Conservation (phyloP, 2,888 invertebrate genomes). For the Orchesellides sinensis region DNA sequence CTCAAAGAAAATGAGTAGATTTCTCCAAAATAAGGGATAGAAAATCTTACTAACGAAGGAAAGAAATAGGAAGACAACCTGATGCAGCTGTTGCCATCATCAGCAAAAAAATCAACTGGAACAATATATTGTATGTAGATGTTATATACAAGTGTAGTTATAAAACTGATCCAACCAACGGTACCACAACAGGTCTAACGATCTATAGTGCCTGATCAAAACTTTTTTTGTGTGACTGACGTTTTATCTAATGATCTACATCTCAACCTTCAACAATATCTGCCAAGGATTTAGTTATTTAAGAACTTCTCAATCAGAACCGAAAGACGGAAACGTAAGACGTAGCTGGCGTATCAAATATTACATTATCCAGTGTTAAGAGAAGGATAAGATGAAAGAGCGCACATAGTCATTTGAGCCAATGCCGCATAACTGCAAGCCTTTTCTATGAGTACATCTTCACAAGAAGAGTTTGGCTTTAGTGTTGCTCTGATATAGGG, state of each 20-base stretch:
- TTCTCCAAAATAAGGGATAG: background rate
- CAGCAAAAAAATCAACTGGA: slow-evolving; percentile 19
- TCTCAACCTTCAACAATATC: slow-evolving; percentile 45
- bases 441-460: too few species aligned
- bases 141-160: too few species aligned
- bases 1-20: slow-evolving; percentile 50
- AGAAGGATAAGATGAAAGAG: slow-evolving; percentile 12
- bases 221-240: slow-evolving; percentile 56
- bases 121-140: background rate
- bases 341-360: background rate
- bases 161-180: slow-evolving; percentile 36
- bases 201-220: too few species aligned
- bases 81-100: slow-evolving; percentile 64
- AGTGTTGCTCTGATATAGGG: too few species aligned
- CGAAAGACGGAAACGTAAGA: background rate
- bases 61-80: slow-evolving; percentile 42
- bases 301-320: background rate
- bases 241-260: slow-evolving; percentile 62
- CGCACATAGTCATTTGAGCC: slow-evolving; percentile 37
- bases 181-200: slow-evolving; percentile 18
- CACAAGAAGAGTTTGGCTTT: too few species aligned
- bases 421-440: too few species aligned
- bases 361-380: slow-evolving; percentile 35
- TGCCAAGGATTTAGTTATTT: slow-evolving; percentile 49
- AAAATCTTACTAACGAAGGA: background rate